Base-by-base conservation (phyloP, 2,888 invertebrate species). In the Hydraecia micacea region DNA sequence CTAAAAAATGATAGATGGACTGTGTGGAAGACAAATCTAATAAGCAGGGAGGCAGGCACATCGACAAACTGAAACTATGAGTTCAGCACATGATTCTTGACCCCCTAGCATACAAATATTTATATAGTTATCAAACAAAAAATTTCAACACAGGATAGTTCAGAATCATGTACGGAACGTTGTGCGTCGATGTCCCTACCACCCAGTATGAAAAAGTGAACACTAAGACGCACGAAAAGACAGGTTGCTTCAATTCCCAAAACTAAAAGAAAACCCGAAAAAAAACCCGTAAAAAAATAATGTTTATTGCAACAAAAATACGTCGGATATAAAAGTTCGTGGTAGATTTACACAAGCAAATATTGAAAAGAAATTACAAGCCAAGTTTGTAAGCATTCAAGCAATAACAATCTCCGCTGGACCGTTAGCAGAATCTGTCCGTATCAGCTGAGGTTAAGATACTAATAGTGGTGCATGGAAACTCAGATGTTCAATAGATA, bases 381-480 rank as follows among this genome's bases (percentile, higher is more conserved):
- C 13, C 28, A 49, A 60, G 18, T 55, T 39, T 58, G 32, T 36
- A 21, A 58, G 36, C 39, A 69, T 62, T 60, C 36, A n/a, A 60
- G 25, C 60, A 39, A 49, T 77, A 52, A 49, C 9, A 68, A 63
- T 42, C 32, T 62, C 49, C 0, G n/a, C 11, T 21, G 32, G 58
- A 18, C 73, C 32, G 52, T 74, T 71, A 58, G 25, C 36, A 71
- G 36, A 52, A 79, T 39, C 49, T 66, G 52, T 32, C 49, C 52
- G 65, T 73, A 62, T 60, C 66, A 58, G 72, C 28, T 8, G 32
- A 65, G 39, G 58, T 49, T 65, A 58, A 39, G 32, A 65, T 73
- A 58, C 21, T 62, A 72, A 65, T 52, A 52, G 15, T 68, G 25
- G 67, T 52, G 63, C n/a, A 69, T 39, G 21, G 60, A n/a, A 39